Conservation (phyloP, 2,888 invertebrate genomes). For the Himalopsyche japonica region DNA sequence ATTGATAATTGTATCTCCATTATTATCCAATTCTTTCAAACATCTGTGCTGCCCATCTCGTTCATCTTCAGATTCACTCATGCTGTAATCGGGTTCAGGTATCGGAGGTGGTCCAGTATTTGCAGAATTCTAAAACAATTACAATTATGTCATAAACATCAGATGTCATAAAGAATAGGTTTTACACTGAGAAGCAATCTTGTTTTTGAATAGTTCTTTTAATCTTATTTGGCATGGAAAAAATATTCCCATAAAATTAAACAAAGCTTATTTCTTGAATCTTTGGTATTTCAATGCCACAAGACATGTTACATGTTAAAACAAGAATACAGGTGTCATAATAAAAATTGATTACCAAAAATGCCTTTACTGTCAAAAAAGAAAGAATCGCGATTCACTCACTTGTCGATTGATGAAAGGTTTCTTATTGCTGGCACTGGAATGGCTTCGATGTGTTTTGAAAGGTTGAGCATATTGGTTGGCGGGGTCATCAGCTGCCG, state of each 20-base stretch:
- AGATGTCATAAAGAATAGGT: too few species aligned
- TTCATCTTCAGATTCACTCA: conserved; percentile 83
- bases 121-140: conserved; percentile 50
- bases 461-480: conserved; percentile 58
- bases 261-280: too few species aligned
- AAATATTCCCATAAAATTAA: too few species aligned
- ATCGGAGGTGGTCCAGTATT: conserved; percentile 71
- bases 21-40: conserved; percentile 60
- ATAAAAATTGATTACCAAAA: too few species aligned
- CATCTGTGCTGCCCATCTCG: conserved; percentile 56
- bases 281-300: too few species aligned
- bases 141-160: not conserved
- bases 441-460: conserved; percentile 50
- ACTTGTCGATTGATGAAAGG: conserved; percentile 37
- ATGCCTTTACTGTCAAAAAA: too few species aligned
- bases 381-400: not conserved
- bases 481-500: conserved; percentile 49
- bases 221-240: too few species aligned
- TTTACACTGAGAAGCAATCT: too few species aligned
- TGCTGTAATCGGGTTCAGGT: conserved; percentile 89
- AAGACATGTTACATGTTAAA: too few species aligned
- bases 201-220: too few species aligned
- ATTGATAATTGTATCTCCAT: conserved; percentile 54
- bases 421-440: conserved; percentile 45
- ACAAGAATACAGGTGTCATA: too few species aligned